Percentiles rank a stretch among this genome's conserved stretches.
Conservation (phyloP, 2,113 vertebrate genomes). For the Paratilapia polleni region DNA sequence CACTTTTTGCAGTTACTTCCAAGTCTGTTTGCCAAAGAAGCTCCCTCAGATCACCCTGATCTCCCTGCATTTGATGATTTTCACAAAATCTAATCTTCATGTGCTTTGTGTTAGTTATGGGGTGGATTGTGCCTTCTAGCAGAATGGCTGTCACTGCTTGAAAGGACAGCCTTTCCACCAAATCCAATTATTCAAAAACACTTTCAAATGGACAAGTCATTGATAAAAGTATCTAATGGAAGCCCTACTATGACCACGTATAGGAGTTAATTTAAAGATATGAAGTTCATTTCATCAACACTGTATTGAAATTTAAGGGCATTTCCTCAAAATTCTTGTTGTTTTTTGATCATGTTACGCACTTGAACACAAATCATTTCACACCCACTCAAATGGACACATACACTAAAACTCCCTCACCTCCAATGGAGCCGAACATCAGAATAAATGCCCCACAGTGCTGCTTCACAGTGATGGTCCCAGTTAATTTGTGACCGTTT, state of each 20-base stretch:
- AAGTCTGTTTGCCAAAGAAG: neutral
- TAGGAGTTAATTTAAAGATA: neutral
- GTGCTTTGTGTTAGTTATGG: neutral
- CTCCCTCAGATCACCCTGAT: neutral
- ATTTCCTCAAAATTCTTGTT: neutral
- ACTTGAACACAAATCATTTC: neutral
- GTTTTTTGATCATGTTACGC: neutral
- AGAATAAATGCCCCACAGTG: slow-evolving; percentile 17
- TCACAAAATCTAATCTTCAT: neutral
- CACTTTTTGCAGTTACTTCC: neutral
- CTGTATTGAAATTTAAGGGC: neutral
- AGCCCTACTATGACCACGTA: neutral
- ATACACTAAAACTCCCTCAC: neutral
- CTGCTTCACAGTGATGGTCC: neutral
- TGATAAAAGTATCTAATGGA: neutral
- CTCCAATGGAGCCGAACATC: slow-evolving; percentile 6
- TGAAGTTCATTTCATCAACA: neutral
- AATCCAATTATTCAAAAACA: neutral
- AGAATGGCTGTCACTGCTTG: neutral
- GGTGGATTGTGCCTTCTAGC: neutral
- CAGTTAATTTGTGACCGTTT: slow-evolving; percentile 49
- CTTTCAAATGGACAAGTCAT: neutral
- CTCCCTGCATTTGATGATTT: neutral
- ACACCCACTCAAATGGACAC: neutral
- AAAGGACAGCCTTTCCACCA: neutral